Base-by-base conservation (phyloP, 2,797 vertebrate species). In the Myotis planiceps region DNA sequence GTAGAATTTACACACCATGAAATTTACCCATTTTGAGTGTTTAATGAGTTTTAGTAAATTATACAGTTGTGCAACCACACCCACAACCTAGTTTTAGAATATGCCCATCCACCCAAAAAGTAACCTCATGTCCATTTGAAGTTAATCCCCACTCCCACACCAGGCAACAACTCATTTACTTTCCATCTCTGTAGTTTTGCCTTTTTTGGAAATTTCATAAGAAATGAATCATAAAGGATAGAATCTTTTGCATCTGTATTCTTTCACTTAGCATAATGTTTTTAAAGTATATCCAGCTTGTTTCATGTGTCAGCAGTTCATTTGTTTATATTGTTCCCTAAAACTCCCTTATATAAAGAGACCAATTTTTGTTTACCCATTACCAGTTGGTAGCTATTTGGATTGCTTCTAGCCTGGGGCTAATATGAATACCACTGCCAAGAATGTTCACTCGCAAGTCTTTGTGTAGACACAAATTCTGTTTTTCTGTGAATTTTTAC, bases 141-240 rank as follows among this genome's bases (percentile, higher is more conserved):
- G 58, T 34, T 88, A 69, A 89, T 71, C 2, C 32, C 8, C 9
- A 29, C 9, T 74, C 14, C 34, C 6, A 45, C 21, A 32, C 21
- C 25, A 88, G 14, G 19, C 23, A 51, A 65, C 12, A 53, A 63
- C 19, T 27, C 12, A 75, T 45, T 39, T n/a, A 3, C 53, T 75
- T 75, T 84, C 10, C 5, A 66, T 72, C 68, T 66, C 84, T 86
- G n/a, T 25, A 29, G 39, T 82, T 78, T 82, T 55, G 21, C 4
- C 34, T 76, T 89, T 89, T 76, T 39, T 74, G 91, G 55, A 85
- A 85, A 88, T 58, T 71, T 83, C n/a, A 19, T 34, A 71, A 94
- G 88, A 79, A 53, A 47, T 18, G 25, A 79, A 91, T 84, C 18
- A 68, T 42, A 88, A 10, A 37, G 32, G 39, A 71, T 37, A 81